Evolutionary conservation across 2,888 invertebrate genomes (phyloP).

Genomic region (Candidula unifasciata): DNA sequence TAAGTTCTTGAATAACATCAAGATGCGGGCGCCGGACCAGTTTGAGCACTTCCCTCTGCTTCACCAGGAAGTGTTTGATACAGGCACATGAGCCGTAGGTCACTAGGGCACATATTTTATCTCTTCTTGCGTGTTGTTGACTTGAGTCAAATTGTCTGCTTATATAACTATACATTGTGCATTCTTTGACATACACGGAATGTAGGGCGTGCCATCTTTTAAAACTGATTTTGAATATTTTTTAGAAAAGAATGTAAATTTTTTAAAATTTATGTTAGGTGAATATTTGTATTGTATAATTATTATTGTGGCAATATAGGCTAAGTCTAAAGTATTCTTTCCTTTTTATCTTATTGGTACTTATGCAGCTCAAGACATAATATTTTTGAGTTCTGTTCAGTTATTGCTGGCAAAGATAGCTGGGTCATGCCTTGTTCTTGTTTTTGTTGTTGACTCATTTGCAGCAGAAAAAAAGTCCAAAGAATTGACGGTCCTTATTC

Average conservation of each 20-base stretch:
- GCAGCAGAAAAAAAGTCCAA: too few relatives aligned
- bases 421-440: too few relatives aligned
- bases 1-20: constrained; percentile 73
- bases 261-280: background rate
- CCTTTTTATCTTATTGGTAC: too few relatives aligned
- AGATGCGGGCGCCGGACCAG: constrained; percentile 67
- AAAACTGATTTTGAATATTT: background rate
- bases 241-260: background rate
- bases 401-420: too few relatives aligned
- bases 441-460: too few relatives aligned
- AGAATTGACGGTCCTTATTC: too few relatives aligned
- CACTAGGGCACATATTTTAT: background rate
- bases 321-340: background rate
- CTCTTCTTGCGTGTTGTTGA: too few relatives aligned
- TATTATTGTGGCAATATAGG: background rate
- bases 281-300: background rate
- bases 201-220: constrained; percentile 16
- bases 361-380: too few relatives aligned
- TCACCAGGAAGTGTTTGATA: constrained; percentile 71
- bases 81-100: background rate
- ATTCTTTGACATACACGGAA: background rate
- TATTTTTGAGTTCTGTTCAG: too few relatives aligned
- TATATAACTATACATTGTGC: background rate
- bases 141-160: background rate
- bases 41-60: constrained; percentile 69